phyloP scores from a whole-genome alignment of 2,113 vertebrate species.

The chimpanzee (Pan troglodytes) region NHGRI_mPanTro3-v2.1_pri NC_072403.2:143300501-143301000 shows the following conservation, averaged over 20 bases:
- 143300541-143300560: constrained; percentile 7
- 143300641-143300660: background rate
- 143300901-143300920: background rate
- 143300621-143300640: background rate
- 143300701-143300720: background rate
- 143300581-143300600: background rate
- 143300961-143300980: background rate
- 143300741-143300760: background rate
- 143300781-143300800: background rate
- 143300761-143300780: constrained; percentile 1
- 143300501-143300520: background rate
- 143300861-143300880: background rate
- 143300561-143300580: background rate
- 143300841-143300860: background rate
- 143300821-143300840: background rate
- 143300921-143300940: background rate
- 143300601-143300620: background rate
- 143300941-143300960: background rate
- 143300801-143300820: background rate
- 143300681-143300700: background rate
- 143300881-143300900: background rate
- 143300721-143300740: background rate
- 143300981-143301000: background rate
- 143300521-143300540: background rate
- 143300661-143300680: background rate